phyloP scores from a whole-genome alignment of 2,113 vertebrate genomes.

The Dissostichus mawsoni region DNA sequence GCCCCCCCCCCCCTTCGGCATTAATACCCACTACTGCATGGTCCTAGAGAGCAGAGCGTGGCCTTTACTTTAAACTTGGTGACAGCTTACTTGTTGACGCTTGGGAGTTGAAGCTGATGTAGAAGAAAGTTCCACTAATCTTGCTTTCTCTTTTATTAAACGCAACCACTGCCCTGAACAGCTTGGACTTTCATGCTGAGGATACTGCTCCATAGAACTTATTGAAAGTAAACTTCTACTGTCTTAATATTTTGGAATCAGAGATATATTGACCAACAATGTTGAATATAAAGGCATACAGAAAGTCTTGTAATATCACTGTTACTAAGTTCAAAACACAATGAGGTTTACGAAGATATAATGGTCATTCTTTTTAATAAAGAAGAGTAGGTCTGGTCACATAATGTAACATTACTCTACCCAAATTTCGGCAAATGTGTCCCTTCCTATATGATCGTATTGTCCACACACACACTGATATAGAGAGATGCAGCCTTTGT shows the following conservation, averaged over 20 bases:
- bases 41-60: conserved; percentile 33
- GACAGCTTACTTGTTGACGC: conserved; percentile 44
- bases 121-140: background rate
- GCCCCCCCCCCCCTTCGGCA: conserved; percentile 54
- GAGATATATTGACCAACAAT: background rate
- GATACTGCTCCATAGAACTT: background rate
- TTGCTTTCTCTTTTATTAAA: background rate
- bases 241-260: background rate
- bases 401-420: background rate
- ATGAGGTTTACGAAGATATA: background rate
- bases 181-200: too few species aligned
- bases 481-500: conserved; percentile 49
- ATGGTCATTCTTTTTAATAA: conserved; percentile 6
- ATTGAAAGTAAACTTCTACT: background rate
- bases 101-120: background rate
- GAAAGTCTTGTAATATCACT: accelerated
- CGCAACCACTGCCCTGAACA: background rate
- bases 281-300: too few species aligned
- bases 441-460: background rate
- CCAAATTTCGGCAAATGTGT: too few species aligned
- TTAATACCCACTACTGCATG: conserved; percentile 32
- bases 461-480: conserved; percentile 1
- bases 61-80: conserved; percentile 42
- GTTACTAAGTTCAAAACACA: background rate
- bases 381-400: background rate